A percentile compares a stretch with the other conserved stretches of the same genome.
Conservation (phyloP, 1,140 invertebrate genomes). For the Scaptodrosophila lebanonensis region DNA sequence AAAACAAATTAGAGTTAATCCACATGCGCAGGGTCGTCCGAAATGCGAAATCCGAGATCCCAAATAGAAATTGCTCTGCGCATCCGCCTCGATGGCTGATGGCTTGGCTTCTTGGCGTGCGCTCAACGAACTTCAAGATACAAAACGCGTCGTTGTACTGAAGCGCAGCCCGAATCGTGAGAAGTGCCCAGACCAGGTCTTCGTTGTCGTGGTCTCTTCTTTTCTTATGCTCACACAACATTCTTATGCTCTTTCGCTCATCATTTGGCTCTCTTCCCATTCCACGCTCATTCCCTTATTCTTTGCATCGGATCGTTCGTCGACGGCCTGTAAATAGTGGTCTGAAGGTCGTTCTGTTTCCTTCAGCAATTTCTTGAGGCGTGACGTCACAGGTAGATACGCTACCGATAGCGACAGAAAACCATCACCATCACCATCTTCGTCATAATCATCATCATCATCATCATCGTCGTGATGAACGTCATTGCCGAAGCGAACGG, state of each 20-base stretch:
- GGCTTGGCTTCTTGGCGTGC: slow-evolving; percentile 14
- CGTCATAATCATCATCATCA: too few species aligned
- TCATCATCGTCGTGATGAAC: slow-evolving; percentile 40
- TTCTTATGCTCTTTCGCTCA: slow-evolving; percentile 17
- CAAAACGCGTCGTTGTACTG: slow-evolving; percentile 47
- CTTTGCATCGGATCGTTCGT: slow-evolving; percentile 5
- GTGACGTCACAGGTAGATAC: slow-evolving; percentile 40
- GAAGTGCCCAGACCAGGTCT: slow-evolving; percentile 23
- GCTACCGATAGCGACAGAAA: too few species aligned
- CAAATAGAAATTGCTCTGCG: too few species aligned
- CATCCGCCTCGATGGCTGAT: not conserved
- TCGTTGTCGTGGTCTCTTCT: slow-evolving; percentile 15
- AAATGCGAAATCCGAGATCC: too few species aligned
- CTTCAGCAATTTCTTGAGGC: slow-evolving; percentile 57
- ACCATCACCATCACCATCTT: too few species aligned
- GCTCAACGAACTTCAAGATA: slow-evolving; percentile 53
- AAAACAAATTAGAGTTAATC: slow-evolving; percentile 69
- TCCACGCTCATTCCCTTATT: slow-evolving; percentile 15
- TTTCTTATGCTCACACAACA: slow-evolving; percentile 19
- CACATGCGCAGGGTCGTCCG: too few species aligned
- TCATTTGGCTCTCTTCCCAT: slow-evolving; percentile 9
- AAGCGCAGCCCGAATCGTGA: slow-evolving; percentile 35
- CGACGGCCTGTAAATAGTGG: slow-evolving; percentile 13
- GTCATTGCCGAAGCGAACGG: slow-evolving; percentile 38
- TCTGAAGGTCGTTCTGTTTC: slow-evolving; percentile 64